phyloP scores from a whole-genome alignment of 1,140 invertebrate species.

The Planococcus citri region DNA sequence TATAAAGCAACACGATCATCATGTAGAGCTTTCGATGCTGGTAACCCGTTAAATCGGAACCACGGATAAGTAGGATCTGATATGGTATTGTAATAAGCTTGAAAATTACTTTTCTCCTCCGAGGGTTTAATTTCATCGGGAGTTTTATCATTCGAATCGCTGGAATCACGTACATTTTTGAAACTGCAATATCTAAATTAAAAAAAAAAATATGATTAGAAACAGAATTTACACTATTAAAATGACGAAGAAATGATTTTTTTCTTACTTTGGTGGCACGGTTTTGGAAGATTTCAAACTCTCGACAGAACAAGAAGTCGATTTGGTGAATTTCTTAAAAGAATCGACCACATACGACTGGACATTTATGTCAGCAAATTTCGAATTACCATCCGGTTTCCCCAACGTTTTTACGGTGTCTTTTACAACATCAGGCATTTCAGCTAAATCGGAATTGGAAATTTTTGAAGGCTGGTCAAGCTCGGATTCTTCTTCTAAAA shows the following conservation, averaged over 20 bases:
- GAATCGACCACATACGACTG: background rate
- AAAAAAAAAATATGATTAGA: background rate
- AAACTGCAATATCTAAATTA: background rate
- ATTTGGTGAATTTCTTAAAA: background rate
- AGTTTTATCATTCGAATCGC: background rate
- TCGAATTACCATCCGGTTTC: background rate
- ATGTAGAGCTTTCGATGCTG: slow-evolving; percentile 55
- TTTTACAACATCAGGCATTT: slow-evolving; percentile 23
- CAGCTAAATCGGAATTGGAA: background rate
- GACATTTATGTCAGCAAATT: background rate
- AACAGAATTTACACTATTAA: background rate
- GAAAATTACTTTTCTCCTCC: background rate
- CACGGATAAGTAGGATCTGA: slow-evolving; percentile 62
- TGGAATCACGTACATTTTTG: background rate
- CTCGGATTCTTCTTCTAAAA: slow-evolving; percentile 3
- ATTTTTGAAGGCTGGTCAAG: background rate
- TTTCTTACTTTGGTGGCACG: background rate
- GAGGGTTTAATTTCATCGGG: background rate
- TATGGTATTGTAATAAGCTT: slow-evolving; percentile 46
- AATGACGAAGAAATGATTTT: no score
- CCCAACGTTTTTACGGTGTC: background rate
- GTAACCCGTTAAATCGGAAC: slow-evolving; percentile 54
- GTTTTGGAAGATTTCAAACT: background rate
- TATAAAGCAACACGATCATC: slow-evolving; percentile 51
- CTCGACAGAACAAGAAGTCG: background rate